Base-by-base conservation (phyloP, 2,113 vertebrate species). In the Chunga burmeisteri region DNA sequence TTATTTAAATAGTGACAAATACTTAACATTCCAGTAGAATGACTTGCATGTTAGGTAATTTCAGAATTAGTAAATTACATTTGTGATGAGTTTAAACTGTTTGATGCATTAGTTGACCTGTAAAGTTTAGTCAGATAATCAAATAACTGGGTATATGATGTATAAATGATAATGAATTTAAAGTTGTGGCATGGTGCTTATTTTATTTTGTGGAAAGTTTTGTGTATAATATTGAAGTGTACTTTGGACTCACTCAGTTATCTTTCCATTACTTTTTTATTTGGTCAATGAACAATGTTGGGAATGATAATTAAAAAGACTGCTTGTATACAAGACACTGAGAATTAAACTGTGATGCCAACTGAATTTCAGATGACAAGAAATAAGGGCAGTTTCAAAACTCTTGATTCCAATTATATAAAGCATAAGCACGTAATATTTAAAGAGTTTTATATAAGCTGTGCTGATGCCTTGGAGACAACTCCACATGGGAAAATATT, bases 401-500 rank as follows among this genome's bases (percentile, higher is more conserved):
- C 27, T 61, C 65, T 59, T 59, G 53, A 78, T 86, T 82, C 44
- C 65, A 74, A 25, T 74, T 46, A 59, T 17, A 59, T 82, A 73
- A 74, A 92, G 21, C 29, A 46, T 68, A 88, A 84, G 32, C 25
- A 78, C 40, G 62, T 49, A 25, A 84, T 58, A 44, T 74, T 61
- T 26, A 88, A 81, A 83, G 25, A 62, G 20, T 81, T 90, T 84
- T 42, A 90, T 72, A 75, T 84, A 96, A 91, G 44, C 61, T 86
- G 7, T 63, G 21, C 30, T 63, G 77, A 49, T 68, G 77, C 36
- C 40, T 94, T 79, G 77, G 86, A 86, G 25, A 84, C 34, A 67
- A 47, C 22, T 88, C 47, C 47, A 27, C 49, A 79, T 93, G 80
- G 62, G 83, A 94, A 94, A 92, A 91, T 88, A 92, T 81, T 88